Conservation (phyloP, 2,797 vertebrate species). For the Sus cebifrons region DNA sequence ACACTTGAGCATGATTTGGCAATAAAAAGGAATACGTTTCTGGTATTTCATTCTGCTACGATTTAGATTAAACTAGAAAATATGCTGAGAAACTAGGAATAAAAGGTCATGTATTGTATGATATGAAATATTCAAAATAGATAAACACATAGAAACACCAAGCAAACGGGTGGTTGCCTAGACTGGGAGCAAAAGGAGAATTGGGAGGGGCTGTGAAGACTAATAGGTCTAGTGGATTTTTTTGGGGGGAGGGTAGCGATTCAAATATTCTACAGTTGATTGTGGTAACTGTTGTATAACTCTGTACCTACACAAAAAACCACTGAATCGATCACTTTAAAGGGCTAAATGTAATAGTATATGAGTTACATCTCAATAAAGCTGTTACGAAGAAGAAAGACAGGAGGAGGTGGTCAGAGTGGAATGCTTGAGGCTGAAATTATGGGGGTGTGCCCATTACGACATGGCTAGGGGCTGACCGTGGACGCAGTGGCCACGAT, state of each 20-base stretch:
- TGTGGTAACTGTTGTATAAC: neutral
- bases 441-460: neutral
- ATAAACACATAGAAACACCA: neutral
- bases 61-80: neutral
- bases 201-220: neutral
- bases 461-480: neutral
- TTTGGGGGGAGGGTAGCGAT: neutral
- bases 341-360: neutral
- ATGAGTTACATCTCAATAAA: conserved; percentile 38
- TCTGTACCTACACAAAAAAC: neutral
- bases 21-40: conserved; percentile 7
- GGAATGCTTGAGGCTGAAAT: neutral
- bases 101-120: neutral
- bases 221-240: neutral
- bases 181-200: neutral
- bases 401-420: neutral
- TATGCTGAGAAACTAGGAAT: neutral
- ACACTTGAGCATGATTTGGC: neutral
- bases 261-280: neutral
- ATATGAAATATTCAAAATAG: neutral
- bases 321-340: neutral
- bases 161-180: neutral
- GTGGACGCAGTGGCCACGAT: neutral
- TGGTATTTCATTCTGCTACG: neutral
- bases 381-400: neutral